Base-by-base conservation (phyloP, 1,140 invertebrate genomes). In the Telenomus remus region DNA sequence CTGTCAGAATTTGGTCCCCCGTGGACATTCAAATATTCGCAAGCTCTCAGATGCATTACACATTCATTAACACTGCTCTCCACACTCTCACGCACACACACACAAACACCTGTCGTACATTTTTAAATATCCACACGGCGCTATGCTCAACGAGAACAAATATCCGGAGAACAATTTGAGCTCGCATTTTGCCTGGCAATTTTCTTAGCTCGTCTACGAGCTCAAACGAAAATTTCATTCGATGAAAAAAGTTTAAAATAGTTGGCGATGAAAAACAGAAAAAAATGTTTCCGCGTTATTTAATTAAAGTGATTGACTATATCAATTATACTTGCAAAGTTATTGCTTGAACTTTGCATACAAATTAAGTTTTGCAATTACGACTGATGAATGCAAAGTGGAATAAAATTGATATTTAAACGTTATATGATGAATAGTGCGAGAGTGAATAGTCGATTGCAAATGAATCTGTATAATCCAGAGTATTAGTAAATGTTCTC, bases 391-490 rank as follows among this genome's bases (percentile, higher is more conserved):
- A 74, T 61, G 57, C 51, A 51, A 68, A 74, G 63, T 68, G 71
- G 56, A 55, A 60, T 73, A 73, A 66, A 73, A 73, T 73, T 73
- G 70, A 65, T 66, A 66, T 73, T 73, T 66, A 68, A 70, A 65
- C 65, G 54, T 46, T n/a, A n/a, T 76, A 76, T 71, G 73, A 76
- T 76, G 74, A 71, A 76, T 71, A 63, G 61, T 46, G 13, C 19
- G 56, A 57, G 56, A 71, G 39, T 53, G 68, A 56, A 68, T 68
- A 61, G 68, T 48, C 66, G 56, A 76, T 69, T 54, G 61, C 65
- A 79, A 79, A 79, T 73, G 78, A 76, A 79, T 79, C 78, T 71
- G 74, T 79, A 77, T 74, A 79, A 73, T 76, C 69, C 61, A 43
- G 47, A 61, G 64, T 76, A 70, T 80, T 69, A 70, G 71, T 64